Evolutionary conservation across 2,888 invertebrate genomes (phyloP).

Genomic region (Pachliopta kotzebuea): DNA sequence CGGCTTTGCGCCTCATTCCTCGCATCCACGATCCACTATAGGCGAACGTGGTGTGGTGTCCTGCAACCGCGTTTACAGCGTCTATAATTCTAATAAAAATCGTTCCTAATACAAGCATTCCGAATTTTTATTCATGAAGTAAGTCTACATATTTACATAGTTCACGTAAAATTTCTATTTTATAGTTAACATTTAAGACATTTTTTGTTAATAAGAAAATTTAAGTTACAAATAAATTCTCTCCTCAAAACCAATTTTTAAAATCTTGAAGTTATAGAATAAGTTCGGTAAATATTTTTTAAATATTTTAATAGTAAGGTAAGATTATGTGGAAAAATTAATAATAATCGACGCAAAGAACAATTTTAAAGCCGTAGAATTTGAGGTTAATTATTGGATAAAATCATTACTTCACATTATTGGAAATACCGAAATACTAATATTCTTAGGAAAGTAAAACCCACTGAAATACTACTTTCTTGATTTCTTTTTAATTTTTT

Average conservation of each 20-base stretch:
- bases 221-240: background rate
- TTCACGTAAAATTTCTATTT: background rate
- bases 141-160: too few species aligned
- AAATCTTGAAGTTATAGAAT: background rate
- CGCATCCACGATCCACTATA: constrained; percentile 11
- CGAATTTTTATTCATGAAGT: background rate
- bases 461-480: too few species aligned
- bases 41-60: background rate
- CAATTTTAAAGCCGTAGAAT: background rate
- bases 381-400: background rate
- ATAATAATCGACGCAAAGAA: background rate
- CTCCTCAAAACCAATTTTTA: background rate
- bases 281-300: too few species aligned
- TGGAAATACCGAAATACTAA: too few species aligned
- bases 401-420: too few species aligned
- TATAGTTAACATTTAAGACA: background rate
- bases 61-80: background rate
- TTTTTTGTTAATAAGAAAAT: background rate
- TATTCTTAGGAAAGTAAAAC: too few species aligned
- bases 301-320: too few species aligned
- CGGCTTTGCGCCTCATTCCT: constrained; percentile 24
- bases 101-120: background rate
- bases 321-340: too few species aligned
- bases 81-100: constrained; percentile 4
- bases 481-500: too few species aligned